These are phyloP conservation scores for Eumerus sabulonum DNA, from an alignment of 2,888 invertebrate genomes.

Conservation along the genomic window DNA sequence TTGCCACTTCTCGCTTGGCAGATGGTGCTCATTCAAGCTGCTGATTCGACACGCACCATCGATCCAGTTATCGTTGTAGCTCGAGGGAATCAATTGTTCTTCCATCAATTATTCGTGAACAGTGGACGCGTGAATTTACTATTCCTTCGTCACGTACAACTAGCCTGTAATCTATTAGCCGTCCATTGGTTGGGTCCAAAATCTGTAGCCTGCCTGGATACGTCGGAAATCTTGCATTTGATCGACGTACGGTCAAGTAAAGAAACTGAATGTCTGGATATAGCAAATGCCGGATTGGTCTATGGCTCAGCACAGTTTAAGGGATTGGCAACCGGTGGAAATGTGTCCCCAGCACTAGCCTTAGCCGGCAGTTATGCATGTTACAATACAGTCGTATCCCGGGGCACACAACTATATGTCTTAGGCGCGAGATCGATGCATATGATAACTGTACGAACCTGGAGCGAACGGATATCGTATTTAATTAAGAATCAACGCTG, in stretches of 20 bases:
- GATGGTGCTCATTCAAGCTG: constrained; percentile 89
- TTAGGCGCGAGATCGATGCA: constrained; percentile 84
- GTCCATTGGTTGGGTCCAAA: constrained; percentile 90
- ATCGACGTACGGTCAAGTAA: constrained; percentile 94
- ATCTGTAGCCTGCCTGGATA: constrained; percentile 91
- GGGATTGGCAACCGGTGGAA: constrained; percentile 96
- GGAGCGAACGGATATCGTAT: constrained; percentile 84
- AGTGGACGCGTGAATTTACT: constrained; percentile 82
- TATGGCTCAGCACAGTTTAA: constrained; percentile 92
- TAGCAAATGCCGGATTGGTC: constrained; percentile 89
- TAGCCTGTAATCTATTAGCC: constrained; percentile 86
- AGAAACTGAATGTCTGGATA: constrained; percentile 90
- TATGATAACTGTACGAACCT: constrained; percentile 82
- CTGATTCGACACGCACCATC: constrained; percentile 83
- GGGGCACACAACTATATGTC: constrained; percentile 85
- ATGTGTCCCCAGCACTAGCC: constrained; percentile 85
- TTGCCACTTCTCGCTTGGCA: constrained; percentile 97
- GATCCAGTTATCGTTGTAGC: constrained; percentile 95
- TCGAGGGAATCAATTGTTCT: constrained; percentile 89
- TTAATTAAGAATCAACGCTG: constrained; percentile 82
- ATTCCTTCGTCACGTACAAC: constrained; percentile 85
- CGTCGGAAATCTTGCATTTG: constrained; percentile 89
- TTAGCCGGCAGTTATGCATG: constrained; percentile 83
- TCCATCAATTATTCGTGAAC: constrained; percentile 84
- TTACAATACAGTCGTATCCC: constrained; percentile 85